Evolutionary conservation across 1,140 invertebrate species (phyloP).

Genomic region (Zaprionus ornatus): DNA sequence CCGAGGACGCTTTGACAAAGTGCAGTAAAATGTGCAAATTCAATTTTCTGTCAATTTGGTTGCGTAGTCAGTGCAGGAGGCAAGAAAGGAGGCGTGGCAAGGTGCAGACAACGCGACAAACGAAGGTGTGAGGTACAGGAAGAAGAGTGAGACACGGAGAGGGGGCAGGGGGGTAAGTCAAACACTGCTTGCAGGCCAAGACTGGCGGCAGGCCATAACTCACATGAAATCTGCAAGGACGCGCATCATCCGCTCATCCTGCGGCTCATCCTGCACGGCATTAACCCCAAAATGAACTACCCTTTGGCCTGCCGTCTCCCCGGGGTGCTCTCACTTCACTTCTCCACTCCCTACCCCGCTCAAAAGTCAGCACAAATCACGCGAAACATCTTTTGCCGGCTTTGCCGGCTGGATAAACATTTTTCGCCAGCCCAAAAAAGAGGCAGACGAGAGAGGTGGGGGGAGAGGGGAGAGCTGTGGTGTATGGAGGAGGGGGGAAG

Average conservation of each 20-base stretch:
- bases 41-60: constrained; percentile 71
- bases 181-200: constrained; percentile 26
- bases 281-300: constrained; percentile 78
- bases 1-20: constrained; percentile 43
- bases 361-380: constrained; percentile 55
- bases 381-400: constrained; percentile 76
- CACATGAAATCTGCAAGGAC: constrained; percentile 77
- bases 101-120: constrained; percentile 27
- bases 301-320: background rate
- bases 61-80: constrained; percentile 9
- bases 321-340: background rate
- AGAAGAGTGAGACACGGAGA: background rate
- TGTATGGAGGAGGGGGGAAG: too few relatives aligned
- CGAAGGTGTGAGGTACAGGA: constrained; percentile 16
- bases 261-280: constrained; percentile 56
- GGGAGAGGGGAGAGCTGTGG: too few relatives aligned
- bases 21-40: constrained; percentile 79
- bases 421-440: constrained; percentile 41
- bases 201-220: constrained; percentile 63
- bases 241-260: constrained; percentile 52
- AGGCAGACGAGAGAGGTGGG: too few relatives aligned
- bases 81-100: constrained; percentile 25
- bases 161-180: constrained; percentile 19
- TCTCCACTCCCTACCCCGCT: background rate
- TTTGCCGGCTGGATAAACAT: constrained; percentile 77